Evolutionary conservation across 2,888 invertebrate genomes (phyloP).

Genomic region (Sympetrum striolatum): DNA sequence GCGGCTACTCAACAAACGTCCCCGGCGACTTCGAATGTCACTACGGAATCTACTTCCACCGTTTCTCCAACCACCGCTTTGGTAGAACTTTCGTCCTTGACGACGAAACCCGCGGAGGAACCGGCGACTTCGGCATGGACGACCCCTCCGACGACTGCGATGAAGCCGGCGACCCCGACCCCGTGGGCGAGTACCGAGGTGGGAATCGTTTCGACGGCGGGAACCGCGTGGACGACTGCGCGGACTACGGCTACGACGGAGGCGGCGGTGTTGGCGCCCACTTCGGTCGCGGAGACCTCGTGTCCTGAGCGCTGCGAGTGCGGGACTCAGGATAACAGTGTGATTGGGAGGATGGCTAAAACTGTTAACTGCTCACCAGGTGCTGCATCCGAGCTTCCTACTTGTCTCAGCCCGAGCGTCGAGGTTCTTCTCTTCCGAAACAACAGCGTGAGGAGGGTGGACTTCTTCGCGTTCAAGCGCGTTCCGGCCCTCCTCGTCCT

Average conservation of each 20-base stretch:
- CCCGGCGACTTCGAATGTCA: background rate
- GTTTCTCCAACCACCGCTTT: background rate
- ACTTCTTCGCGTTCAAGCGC: slow-evolving; percentile 47
- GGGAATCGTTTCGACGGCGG: background rate
- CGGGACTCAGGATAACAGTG: background rate
- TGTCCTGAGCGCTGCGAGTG: slow-evolving; percentile 44
- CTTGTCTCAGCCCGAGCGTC: slow-evolving; percentile 30
- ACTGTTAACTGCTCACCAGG: slow-evolving; percentile 27
- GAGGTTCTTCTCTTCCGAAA: slow-evolving; percentile 48
- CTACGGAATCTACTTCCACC: background rate
- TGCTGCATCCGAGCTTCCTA: slow-evolving; percentile 8
- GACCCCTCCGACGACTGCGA: background rate
- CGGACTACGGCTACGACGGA: background rate
- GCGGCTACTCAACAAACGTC: background rate
- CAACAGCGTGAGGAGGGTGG: slow-evolving; percentile 47
- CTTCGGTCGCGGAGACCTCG: background rate
- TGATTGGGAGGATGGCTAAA: slow-evolving; percentile 28
- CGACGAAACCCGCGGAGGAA: background rate
- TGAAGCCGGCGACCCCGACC: background rate
- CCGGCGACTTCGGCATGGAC: background rate
- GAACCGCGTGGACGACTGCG: background rate
- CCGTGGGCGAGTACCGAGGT: background rate
- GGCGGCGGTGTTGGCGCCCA: background rate
- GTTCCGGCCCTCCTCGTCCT: slow-evolving; percentile 46
- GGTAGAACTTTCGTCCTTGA: background rate